A percentile compares a stretch with the other conserved stretches of the same genome.
phyloP scores from a whole-genome alignment of 2,797 vertebrate genomes.

The Liparis tanakae region DNA sequence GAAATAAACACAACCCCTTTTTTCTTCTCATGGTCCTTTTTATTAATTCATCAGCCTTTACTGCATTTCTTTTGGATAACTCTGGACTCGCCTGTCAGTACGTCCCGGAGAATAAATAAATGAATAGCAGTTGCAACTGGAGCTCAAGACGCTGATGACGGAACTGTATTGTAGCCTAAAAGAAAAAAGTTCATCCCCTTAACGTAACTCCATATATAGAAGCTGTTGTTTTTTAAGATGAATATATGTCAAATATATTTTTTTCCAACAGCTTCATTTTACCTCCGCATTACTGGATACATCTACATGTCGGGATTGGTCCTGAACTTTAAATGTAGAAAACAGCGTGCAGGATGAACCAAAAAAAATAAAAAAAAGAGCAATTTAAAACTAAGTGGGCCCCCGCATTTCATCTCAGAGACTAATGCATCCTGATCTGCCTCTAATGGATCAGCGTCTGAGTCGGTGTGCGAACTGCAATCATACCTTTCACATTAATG shows the following conservation, averaged over 20 bases:
- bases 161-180: constrained; percentile 23
- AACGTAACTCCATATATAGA: constrained; percentile 6
- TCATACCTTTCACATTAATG: constrained; percentile 47
- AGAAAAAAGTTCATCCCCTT: constrained; percentile 21
- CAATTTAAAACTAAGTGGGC: constrained; percentile 24
- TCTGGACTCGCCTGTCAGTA: constrained; percentile 55
- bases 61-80: constrained; percentile 55
- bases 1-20: constrained; percentile 58
- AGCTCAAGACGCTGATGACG: constrained; percentile 33
- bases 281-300: background rate
- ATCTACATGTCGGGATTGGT: constrained; percentile 9
- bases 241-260: constrained; percentile 6
- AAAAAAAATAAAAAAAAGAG: background rate
- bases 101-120: constrained; percentile 66
- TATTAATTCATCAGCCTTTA: constrained; percentile 73
- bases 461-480: constrained; percentile 26
- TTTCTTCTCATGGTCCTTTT: constrained; percentile 62
- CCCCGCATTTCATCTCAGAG: constrained; percentile 18
- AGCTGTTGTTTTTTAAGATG: background rate
- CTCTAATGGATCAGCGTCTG: constrained; percentile 42
- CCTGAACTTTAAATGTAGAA: constrained; percentile 15
- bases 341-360: background rate
- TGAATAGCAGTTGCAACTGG: constrained; percentile 47
- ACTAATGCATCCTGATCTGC: constrained; percentile 43
- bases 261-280: background rate